Evolutionary conservation across 2,113 vertebrate genomes (phyloP).

Genomic region (Petrocephalus microphthalmus): DNA sequence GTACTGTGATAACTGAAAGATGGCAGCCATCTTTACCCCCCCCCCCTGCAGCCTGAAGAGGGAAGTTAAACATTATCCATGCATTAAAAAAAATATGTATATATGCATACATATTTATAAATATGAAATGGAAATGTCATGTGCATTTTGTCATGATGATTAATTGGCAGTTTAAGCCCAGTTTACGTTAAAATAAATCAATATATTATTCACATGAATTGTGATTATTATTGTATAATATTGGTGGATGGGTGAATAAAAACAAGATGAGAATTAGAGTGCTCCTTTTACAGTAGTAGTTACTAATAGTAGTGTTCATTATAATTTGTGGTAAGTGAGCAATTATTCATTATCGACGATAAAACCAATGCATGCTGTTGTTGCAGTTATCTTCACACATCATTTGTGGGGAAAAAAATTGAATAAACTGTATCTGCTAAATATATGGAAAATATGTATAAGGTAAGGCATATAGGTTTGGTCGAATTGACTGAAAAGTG

Average conservation of each 20-base stretch:
- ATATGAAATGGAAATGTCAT: background rate
- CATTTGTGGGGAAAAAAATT: background rate
- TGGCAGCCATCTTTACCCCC: constrained; percentile 94
- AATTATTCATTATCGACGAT: background rate
- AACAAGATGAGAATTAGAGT: background rate
- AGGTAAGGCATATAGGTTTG: background rate
- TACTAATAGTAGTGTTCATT: background rate
- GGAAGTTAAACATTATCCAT: background rate
- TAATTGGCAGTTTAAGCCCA: background rate
- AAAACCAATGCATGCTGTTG: no score
- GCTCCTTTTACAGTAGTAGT: background rate
- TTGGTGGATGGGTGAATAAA: background rate
- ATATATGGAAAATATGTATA: background rate
- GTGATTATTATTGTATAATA: background rate
- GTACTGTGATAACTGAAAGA: constrained; percentile 99
- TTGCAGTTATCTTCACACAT: background rate
- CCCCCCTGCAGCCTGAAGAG: no score
- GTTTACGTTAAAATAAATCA: background rate
- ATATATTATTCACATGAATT: background rate
- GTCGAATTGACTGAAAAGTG: background rate
- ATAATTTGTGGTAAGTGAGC: background rate
- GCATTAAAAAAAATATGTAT: background rate
- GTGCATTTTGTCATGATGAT: background rate
- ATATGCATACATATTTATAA: background rate
- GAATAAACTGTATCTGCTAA: background rate